Evolutionary conservation across 1,140 invertebrate species (phyloP), one percentile per base, ranked within the genome.

Genomic region (Procambarus clarkii): DNA sequence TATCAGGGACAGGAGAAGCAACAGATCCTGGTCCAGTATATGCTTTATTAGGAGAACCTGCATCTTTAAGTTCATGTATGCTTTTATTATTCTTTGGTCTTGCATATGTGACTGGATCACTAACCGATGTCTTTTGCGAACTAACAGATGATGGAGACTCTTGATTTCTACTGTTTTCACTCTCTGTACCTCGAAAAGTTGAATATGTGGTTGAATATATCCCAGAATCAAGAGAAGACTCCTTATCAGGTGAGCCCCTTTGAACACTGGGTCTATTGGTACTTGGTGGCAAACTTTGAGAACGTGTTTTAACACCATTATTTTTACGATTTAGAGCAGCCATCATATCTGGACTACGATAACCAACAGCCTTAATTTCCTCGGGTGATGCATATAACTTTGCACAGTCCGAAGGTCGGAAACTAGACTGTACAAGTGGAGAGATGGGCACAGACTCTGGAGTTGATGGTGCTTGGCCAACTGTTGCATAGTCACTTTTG

Each of bases 351-450:
- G 92, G 85, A 45, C 79, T 88, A 21, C 91, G 95, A 94, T 97
- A 98, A 4, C 97, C 97, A 24, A 98, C 97, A 46, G 96, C 96
- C 93, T 97, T 97, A 92, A 97, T 96, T 94, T 97, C 97, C 93
- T 97, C 96, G 11, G 98, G 97, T 64, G 97, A 97, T 9, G 97
- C 98, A 94, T 98, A 98, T 60, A 98, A 95, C 94, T 98, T 98
- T 84, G 97, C 97, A 95, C 95, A 96, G 92, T 97, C 96, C 69
- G 96, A 95, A 0, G 98, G 98, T 96, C 94, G 93, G 95, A 98
- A 98, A 93, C 97, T 97, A 13, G 97, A 98, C 95, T 97, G 96
- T 58, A 97, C 93, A 21, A 84, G 79, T 24, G 92, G 92, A 34
- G 92, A 93, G 2, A 85, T 46, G 34, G 91, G 92, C 21, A 80